These are phyloP conservation scores for Fopius arisanus DNA, from an alignment of 1,140 invertebrate species.

Conservation along the genomic window DNA sequence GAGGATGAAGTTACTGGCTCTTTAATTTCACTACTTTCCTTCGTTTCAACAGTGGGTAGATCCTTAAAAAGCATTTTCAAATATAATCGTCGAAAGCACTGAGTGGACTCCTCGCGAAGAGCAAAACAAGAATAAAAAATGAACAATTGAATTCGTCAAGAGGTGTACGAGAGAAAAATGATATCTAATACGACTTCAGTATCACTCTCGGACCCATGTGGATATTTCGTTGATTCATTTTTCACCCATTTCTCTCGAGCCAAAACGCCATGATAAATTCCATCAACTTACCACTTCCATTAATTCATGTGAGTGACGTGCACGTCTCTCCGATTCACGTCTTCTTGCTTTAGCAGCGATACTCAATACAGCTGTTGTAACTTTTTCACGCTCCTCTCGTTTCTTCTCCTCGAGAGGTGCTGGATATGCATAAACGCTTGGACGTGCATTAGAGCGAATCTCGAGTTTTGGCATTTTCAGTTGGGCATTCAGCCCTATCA, in stretches of 20 bases:
- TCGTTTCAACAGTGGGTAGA: slow-evolving; percentile 39
- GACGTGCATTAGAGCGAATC: slow-evolving; percentile 91
- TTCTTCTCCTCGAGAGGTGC: slow-evolving; percentile 98
- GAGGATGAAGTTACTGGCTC: slow-evolving; percentile 16
- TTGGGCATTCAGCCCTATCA: slow-evolving; percentile 94
- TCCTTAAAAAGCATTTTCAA: slow-evolving; percentile 39
- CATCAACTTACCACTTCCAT: slow-evolving; percentile 73
- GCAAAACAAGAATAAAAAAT: not conserved
- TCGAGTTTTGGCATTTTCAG: slow-evolving; percentile 98
- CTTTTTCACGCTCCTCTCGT: slow-evolving; percentile 93
- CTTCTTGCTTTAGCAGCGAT: slow-evolving; percentile 92
- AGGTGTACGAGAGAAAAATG: too few relatives aligned
- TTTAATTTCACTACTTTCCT: slow-evolving; percentile 26
- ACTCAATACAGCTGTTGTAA: slow-evolving; percentile 95
- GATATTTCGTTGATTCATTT: too few relatives aligned
- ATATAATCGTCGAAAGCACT: not conserved
- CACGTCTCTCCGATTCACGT: slow-evolving; percentile 72
- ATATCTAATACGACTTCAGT: too few relatives aligned
- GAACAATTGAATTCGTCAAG: not conserved
- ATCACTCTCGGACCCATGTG: too few relatives aligned
- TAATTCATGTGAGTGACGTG: slow-evolving; percentile 71
- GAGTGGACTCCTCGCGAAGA: not conserved
- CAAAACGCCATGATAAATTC: too few relatives aligned
- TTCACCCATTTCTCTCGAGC: too few relatives aligned
- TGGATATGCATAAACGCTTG: slow-evolving; percentile 96